These are phyloP conservation scores for Drosophila repletoides DNA, from an alignment of 1,140 invertebrate genomes.

Conservation along the genomic window DNA sequence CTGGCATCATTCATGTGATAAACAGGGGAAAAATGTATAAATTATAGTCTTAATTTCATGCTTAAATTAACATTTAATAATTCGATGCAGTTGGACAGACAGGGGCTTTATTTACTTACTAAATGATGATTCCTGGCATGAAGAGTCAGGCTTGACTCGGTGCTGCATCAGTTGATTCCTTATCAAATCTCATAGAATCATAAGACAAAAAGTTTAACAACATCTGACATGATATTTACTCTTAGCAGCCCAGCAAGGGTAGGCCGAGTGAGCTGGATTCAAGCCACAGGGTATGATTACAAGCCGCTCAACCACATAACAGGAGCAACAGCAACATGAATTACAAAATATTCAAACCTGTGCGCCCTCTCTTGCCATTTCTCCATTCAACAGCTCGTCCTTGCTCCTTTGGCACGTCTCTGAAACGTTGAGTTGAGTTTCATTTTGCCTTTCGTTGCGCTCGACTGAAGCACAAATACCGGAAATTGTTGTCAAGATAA, in stretches of 20 bases:
- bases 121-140: neutral
- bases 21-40: constrained; percentile 43
- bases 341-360: constrained; percentile 65
- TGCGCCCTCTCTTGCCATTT: neutral
- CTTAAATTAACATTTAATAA: constrained; percentile 73
- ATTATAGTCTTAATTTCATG: constrained; percentile 80
- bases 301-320: constrained; percentile 41
- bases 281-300: constrained; percentile 40
- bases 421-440: constrained; percentile 68
- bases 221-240: constrained; percentile 47
- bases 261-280: neutral
- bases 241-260: neutral
- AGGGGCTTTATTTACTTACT: constrained; percentile 14
- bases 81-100: constrained; percentile 24
- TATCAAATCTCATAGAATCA: constrained; percentile 53
- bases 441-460: constrained; percentile 75
- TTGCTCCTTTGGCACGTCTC: constrained; percentile 49
- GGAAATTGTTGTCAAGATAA: constrained; percentile 82
- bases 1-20: constrained; percentile 50
- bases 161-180: neutral
- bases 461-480: constrained; percentile 82
- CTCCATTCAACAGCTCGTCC: constrained; percentile 27
- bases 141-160: neutral
- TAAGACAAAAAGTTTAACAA: constrained; percentile 50
- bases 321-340: constrained; percentile 15